A percentile compares a stretch with the other conserved stretches of the same genome.
phyloP scores from a whole-genome alignment of 2,888 invertebrate species.

The Hetaerina titia region DNA sequence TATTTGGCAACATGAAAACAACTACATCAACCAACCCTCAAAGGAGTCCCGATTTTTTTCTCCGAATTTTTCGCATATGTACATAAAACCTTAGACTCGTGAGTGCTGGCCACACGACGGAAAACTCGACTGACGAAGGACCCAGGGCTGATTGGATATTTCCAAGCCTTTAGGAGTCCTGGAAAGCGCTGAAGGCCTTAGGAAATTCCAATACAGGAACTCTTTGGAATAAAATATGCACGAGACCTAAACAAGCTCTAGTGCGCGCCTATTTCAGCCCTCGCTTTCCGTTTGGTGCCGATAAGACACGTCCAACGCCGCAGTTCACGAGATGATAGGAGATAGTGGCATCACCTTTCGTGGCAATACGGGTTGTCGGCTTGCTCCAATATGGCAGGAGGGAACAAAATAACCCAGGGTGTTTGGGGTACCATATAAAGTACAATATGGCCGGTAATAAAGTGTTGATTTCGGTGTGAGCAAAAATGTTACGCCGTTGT shows the following conservation, averaged over 20 bases:
- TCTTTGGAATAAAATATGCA: not conserved
- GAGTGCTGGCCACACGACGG: not conserved
- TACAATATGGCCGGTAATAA: no score
- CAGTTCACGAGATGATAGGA: not conserved
- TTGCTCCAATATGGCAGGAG: no score
- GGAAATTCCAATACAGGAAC: not conserved
- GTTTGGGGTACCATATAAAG: no score
- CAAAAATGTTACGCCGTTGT: no score
- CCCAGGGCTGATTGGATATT: not conserved
- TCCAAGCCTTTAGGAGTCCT: not conserved
- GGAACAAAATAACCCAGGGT: no score
- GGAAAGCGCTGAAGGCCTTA: no score
- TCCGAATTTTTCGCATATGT: not conserved
- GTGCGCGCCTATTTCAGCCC: not conserved
- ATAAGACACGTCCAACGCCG: not conserved
- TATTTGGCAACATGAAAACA: not conserved
- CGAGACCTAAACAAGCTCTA: not conserved
- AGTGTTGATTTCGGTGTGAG: no score
- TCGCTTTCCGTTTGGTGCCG: not conserved
- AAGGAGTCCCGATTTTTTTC: not conserved
- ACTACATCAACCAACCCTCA: not conserved
- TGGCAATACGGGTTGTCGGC: no score
- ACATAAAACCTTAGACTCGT: not conserved
- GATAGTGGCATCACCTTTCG: no score
- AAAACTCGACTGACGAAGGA: not conserved